phyloP scores from a whole-genome alignment of 2,888 invertebrate genomes.

The Nomada flava region DNA sequence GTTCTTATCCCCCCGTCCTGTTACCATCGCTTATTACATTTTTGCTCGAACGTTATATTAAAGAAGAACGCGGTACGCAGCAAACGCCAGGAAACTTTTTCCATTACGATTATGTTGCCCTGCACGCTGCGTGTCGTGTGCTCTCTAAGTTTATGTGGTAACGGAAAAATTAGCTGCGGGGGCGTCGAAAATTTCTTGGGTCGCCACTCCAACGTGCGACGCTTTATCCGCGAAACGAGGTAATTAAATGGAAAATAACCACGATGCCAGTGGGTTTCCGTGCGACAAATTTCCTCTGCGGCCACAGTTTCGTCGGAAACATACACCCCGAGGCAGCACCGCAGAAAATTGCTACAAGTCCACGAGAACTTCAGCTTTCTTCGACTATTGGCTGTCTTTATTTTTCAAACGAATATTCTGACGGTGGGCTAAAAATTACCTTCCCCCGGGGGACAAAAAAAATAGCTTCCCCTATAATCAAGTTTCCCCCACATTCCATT shows the following conservation, averaged over 20 bases:
- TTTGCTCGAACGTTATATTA: constrained; percentile 6
- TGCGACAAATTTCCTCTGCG: constrained; percentile 43
- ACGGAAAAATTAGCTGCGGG: constrained; percentile 15
- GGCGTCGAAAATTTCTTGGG: constrained; percentile 26
- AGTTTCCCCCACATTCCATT: no score
- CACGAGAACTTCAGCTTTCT: neutral
- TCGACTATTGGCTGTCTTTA: neutral
- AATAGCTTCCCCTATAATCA: no score
- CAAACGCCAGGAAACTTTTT: neutral
- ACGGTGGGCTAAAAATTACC: neutral
- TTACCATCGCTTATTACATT: constrained; percentile 19
- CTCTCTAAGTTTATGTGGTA: neutral
- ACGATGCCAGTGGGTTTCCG: constrained; percentile 8
- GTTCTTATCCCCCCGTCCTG: neutral
- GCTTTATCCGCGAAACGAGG: constrained; percentile 44
- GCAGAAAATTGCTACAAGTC: constrained; percentile 16
- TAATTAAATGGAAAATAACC: constrained; percentile 68
- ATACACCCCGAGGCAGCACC: constrained; percentile 6
- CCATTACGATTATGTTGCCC: neutral
- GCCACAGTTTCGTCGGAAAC: constrained; percentile 6
- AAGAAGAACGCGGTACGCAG: neutral
- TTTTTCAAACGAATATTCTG: constrained; percentile 3
- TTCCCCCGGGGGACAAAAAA: neutral
- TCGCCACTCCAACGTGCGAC: neutral
- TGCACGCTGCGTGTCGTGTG: neutral